These are phyloP conservation scores for Lycopodina hypogea DNA, from an alignment of 37 sponge, comb jelly and placozoan genomes.

Conservation along the genomic window DNA sequence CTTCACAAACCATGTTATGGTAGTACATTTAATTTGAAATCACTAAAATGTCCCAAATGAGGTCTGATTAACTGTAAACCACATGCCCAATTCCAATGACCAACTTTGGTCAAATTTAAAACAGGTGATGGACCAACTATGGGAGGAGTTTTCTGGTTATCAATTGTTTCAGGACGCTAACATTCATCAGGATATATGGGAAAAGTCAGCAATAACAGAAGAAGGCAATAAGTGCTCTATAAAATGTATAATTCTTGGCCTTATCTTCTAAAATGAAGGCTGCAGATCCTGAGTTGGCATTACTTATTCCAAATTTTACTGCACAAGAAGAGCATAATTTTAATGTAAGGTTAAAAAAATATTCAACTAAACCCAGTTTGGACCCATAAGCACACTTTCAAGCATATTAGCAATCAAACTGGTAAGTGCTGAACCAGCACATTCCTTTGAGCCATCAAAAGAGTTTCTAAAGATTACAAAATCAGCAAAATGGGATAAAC, in stretches of 20 bases:
- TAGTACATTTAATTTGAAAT: too few relatives aligned
- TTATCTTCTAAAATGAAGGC: constrained; percentile 18
- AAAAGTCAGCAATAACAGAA: constrained; percentile 13
- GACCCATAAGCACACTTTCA: constrained; percentile 48
- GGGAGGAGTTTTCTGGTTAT: constrained; percentile 33
- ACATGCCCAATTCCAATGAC: too few relatives aligned
- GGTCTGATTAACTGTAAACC: too few relatives aligned
- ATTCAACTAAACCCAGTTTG: constrained; percentile 32
- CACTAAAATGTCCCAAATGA: too few relatives aligned
- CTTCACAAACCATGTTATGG: too few relatives aligned
- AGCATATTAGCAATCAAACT: constrained; percentile 49
- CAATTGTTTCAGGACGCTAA: constrained; percentile 29
- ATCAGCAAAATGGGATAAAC: constrained; percentile 41
- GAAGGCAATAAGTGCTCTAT: constrained; percentile 22
- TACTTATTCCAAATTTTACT: constrained; percentile 47
- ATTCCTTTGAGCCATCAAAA: constrained; percentile 34
- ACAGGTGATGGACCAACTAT: constrained; percentile 20
- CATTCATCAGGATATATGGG: constrained; percentile 29
- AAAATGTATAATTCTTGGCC: constrained; percentile 41
- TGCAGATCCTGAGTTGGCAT: constrained; percentile 37
- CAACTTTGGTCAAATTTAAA: too few relatives aligned
- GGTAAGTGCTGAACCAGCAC: constrained; percentile 10
- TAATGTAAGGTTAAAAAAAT: constrained; percentile 41
- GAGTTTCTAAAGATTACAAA: constrained; percentile 37
- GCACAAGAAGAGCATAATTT: constrained; percentile 35